Evolutionary conservation across 2,888 invertebrate species (phyloP), one percentile per base, ranked within the genome.

Genomic region (Sturmia bella): DNA sequence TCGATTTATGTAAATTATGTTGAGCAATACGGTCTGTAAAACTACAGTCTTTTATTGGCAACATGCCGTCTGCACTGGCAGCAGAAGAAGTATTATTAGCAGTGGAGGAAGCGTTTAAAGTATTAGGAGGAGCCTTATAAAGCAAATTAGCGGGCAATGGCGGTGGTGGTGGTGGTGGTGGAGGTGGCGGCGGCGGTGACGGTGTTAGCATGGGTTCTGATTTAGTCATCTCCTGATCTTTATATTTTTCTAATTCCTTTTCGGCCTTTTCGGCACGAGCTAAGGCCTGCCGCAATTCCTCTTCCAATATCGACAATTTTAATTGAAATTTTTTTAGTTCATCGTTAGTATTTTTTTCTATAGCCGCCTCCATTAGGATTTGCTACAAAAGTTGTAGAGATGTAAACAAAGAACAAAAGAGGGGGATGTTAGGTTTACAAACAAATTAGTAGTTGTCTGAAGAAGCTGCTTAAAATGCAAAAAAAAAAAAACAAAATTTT

Each of bases 321-420:
- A 93, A 91, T 86, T 93, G 92, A 80, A 93, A 91, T 76, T 92
- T 91, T 87, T 93, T 92, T 86, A 93, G 91, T 88, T 93, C 92
- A 64, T 92, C 92, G 87, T 90, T 91, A 90, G 89, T 90, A 88
- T 87, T 88, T 88, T 90, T 90, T 87, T 92, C 92, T 73, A 92
- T 91, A 85, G 93, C 92, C 86, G 91, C 91, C 86, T 92, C 92
- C 87, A 92, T 92, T 75, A 93, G 87, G 87, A 90, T 91, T 84
- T 92, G 92, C 92, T 92, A 89, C 86, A 87, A 85, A 68, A 73
- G 66, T 73, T 57, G 79, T 84, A 79, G 59, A 56, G 69, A 69
- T 57, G 69, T 70, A 84, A 85, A 84, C 83, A 84, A 80, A 83
- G 80, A 81, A 72, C 52, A 64, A 80, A 59, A 80, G 79, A 69